Evolutionary conservation across 2,888 invertebrate species (phyloP).

Genomic region (Odontocolon sp.): DNA sequence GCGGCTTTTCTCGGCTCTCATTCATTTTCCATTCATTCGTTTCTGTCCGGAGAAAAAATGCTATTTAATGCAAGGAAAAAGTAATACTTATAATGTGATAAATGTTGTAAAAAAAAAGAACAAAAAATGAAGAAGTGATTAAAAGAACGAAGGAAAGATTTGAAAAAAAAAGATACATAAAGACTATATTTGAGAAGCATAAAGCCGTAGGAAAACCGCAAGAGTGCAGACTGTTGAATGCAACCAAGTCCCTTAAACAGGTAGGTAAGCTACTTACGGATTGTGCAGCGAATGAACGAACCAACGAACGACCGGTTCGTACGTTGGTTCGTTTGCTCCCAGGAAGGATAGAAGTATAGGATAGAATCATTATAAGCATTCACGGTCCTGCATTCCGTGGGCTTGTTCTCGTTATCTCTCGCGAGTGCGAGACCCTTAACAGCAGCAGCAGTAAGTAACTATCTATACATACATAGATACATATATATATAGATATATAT

Average conservation of each 20-base stretch:
- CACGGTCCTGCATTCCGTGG: constrained; percentile 16
- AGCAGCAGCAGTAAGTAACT: not conserved
- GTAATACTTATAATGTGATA: not conserved
- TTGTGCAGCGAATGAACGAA: not conserved
- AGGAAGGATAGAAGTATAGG: constrained; percentile 4
- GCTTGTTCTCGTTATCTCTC: constrained; percentile 27
- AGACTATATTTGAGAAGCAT: not conserved
- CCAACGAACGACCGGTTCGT: not conserved
- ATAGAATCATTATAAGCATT: constrained; percentile 26
- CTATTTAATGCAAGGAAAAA: not conserved
- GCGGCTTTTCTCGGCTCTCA: not conserved
- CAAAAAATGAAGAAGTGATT: not conserved
- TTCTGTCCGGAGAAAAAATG: not conserved
- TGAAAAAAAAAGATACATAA: not conserved
- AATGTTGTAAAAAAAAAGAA: not conserved
- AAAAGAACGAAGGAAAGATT: not conserved
- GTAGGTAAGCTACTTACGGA: constrained; percentile 32
- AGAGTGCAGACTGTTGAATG: not conserved
- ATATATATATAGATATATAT: not conserved
- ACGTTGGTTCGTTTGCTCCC: not conserved
- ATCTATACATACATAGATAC: not conserved
- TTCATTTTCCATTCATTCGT: constrained; percentile 13
- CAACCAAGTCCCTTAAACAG: constrained; percentile 13
- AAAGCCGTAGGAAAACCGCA: constrained; percentile 13
- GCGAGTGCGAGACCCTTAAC: not conserved